These are phyloP conservation scores for Hirtodrosophila cameraria DNA, from an alignment of 2,888 invertebrate genomes.

Conservation along the genomic window DNA sequence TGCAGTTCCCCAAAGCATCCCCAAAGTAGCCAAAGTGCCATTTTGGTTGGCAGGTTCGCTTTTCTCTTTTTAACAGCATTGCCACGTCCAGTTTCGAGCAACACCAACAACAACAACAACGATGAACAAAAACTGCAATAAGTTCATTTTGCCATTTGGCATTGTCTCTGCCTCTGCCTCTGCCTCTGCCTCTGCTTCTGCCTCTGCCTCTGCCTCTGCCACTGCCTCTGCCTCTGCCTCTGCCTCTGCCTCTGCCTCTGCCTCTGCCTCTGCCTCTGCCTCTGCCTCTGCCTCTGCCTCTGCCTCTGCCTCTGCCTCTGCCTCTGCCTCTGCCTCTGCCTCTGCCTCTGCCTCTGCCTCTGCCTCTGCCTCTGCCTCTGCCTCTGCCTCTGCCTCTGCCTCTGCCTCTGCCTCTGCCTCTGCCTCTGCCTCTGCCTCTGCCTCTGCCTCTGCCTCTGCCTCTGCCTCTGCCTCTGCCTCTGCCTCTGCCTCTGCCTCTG, in stretches of 20 bases:
- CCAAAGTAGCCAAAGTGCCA: slow-evolving; percentile 24
- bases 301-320: neutral
- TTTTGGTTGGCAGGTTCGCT: slow-evolving; percentile 25
- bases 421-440: neutral
- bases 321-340: slow-evolving; percentile 4
- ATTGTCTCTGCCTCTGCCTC: slow-evolving; percentile 28
- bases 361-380: neutral
- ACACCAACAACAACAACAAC: slow-evolving; percentile 20
- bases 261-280: neutral
- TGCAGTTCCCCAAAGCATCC: slow-evolving; percentile 32
- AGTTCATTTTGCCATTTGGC: slow-evolving; percentile 70
- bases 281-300: neutral
- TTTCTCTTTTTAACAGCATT: slow-evolving; percentile 34
- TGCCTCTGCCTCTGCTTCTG: neutral
- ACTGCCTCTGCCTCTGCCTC: slow-evolving; percentile 1
- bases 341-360: neutral
- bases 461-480: slow-evolving; percentile 52
- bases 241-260: neutral
- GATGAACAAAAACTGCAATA: slow-evolving; percentile 27
- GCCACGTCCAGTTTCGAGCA: neutral
- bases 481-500: slow-evolving; percentile 48
- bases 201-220: neutral
- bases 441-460: slow-evolving; percentile 52
- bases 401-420: neutral
- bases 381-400: slow-evolving; percentile 3